These are phyloP conservation scores for Gallinago jamesoni DNA, from an alignment of 2,113 vertebrate species.

Conservation along the genomic window DNA sequence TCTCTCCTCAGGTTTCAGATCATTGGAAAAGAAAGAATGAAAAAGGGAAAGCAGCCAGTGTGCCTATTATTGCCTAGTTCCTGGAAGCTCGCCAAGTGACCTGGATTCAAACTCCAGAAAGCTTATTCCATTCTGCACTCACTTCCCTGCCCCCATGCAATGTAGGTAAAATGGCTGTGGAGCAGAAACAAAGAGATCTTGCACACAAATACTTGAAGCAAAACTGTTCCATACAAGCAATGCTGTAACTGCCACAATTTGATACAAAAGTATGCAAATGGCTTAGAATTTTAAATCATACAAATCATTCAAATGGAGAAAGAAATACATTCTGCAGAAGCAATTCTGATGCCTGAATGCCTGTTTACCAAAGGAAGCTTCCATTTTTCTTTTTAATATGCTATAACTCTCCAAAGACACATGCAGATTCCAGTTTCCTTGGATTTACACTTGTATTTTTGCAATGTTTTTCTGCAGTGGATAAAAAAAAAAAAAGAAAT, in stretches of 20 bases:
- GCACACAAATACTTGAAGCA: conserved; percentile 11
- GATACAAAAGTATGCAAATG: background rate
- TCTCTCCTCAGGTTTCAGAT: conserved; percentile 60
- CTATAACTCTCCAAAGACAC: background rate
- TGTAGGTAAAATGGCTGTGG: conserved; percentile 55
- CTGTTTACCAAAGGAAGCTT: background rate
- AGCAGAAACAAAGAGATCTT: conserved; percentile 52
- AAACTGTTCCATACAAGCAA: background rate
- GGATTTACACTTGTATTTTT: background rate
- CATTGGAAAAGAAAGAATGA: conserved; percentile 59
- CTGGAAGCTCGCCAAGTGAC: conserved; percentile 68
- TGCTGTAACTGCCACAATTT: background rate
- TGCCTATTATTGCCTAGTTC: conserved; percentile 55
- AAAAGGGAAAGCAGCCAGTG: conserved; percentile 63
- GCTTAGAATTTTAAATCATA: background rate
- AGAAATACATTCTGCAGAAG: background rate
- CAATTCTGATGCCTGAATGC: background rate
- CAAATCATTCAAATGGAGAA: background rate
- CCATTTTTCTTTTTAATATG: background rate
- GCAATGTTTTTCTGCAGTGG: background rate
- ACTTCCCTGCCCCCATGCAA: conserved; percentile 32
- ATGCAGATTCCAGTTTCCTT: background rate
- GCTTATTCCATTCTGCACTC: conserved; percentile 57
- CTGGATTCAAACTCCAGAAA: conserved; percentile 74
- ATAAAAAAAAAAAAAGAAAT: background rate